Conservation (phyloP, 2,797 vertebrate genomes). For the Pseudopleuronectes americanus region DNA sequence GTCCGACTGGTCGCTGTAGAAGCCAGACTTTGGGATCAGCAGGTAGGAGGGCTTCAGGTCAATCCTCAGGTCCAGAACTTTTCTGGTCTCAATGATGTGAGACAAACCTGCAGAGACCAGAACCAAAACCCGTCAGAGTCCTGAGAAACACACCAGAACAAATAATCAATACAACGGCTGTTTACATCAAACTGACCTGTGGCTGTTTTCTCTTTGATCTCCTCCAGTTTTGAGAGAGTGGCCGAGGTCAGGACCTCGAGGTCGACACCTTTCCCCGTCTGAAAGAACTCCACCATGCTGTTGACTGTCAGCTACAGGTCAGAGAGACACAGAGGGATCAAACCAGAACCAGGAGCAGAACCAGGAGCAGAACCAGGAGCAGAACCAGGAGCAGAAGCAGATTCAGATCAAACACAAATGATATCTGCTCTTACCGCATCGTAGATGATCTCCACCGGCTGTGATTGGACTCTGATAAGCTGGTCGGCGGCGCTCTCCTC, state of each 20-base stretch:
- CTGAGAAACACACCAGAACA: constrained; percentile 3
- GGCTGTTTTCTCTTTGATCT: constrained; percentile 96
- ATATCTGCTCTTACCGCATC: constrained; percentile 85
- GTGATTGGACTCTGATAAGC: constrained; percentile 88
- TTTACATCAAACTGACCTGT: constrained; percentile 74
- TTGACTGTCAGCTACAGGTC: constrained; percentile 90
- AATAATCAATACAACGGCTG: too few species aligned
- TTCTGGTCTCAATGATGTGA: constrained; percentile 94
- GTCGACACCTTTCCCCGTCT: constrained; percentile 88
- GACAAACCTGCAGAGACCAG: constrained; percentile 84
- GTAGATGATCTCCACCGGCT: constrained; percentile 95
- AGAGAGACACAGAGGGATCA: background rate
- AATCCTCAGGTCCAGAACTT: constrained; percentile 91
- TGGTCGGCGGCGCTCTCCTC: constrained; percentile 88
- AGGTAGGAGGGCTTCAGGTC: constrained; percentile 94
- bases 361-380: too few species aligned
- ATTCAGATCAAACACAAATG: background rate
- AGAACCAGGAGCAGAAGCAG: too few species aligned
- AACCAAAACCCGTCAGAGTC: background rate
- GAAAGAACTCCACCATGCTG: constrained; percentile 92
- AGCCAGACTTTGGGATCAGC: constrained; percentile 90
- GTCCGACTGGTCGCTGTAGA: constrained; percentile 85
- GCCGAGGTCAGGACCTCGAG: constrained; percentile 93
- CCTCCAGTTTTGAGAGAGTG: constrained; percentile 94
- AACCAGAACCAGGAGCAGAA: background rate